phyloP scores from a whole-genome alignment of 2,888 invertebrate species.

The Apeira syringaria region DNA sequence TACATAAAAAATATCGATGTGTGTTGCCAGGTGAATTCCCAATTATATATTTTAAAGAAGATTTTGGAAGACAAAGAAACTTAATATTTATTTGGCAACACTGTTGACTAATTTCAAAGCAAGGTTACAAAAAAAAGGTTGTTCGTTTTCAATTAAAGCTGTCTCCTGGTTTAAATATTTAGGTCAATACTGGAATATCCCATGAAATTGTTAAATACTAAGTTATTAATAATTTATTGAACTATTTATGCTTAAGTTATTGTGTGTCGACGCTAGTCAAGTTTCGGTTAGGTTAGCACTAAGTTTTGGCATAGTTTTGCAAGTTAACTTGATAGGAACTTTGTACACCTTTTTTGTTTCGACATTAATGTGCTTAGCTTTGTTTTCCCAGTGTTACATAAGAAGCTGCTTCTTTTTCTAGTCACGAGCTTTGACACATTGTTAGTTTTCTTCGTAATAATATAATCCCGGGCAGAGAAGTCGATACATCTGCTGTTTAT shows the following conservation, averaged over 20 bases:
- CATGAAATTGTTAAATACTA: constrained; percentile 18
- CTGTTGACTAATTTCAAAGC: constrained; percentile 5
- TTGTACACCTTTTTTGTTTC: constrained; percentile 46
- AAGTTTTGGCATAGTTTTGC: constrained; percentile 47
- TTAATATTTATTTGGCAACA: neutral
- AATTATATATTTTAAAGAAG: too few species aligned
- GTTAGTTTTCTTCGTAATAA: constrained; percentile 44
- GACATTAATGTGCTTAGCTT: constrained; percentile 56
- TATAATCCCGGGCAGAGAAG: constrained; percentile 41
- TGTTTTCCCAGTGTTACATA: constrained; percentile 50
- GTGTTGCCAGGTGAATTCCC: neutral
- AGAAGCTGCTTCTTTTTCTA: constrained; percentile 58
- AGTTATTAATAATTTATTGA: constrained; percentile 28
- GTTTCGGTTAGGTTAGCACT: constrained; percentile 64
- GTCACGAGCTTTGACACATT: constrained; percentile 60
- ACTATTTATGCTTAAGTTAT: constrained; percentile 50
- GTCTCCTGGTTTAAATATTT: neutral
- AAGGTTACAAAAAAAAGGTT: constrained; percentile 3
- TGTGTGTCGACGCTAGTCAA: constrained; percentile 68
- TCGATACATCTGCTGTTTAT: constrained; percentile 23
- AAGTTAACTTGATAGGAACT: constrained; percentile 34
- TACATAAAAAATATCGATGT: constrained; percentile 1
- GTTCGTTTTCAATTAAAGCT: constrained; percentile 2
- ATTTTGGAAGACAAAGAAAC: too few species aligned
- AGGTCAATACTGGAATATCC: constrained; percentile 1